These are phyloP conservation scores for Cherax quadricarinatus DNA, from an alignment of 1,140 invertebrate species.

Conservation along the genomic window DNA sequence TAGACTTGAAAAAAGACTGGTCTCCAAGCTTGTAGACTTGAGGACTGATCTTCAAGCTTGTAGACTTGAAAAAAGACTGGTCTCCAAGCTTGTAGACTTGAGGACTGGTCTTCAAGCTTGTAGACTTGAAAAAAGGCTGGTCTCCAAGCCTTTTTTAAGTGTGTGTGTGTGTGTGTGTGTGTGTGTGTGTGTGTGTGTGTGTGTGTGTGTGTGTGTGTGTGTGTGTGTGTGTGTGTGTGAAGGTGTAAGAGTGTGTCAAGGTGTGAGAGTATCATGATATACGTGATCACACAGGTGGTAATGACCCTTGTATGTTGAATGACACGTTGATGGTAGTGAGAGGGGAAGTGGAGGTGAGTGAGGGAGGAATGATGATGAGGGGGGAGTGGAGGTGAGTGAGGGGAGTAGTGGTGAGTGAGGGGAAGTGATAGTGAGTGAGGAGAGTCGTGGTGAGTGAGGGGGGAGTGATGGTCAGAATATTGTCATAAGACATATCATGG, in stretches of 20 bases:
- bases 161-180: neutral
- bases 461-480: neutral
- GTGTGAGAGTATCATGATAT: neutral
- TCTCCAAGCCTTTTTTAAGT: no score
- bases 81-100: no score
- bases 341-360: neutral
- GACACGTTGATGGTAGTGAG: neutral
- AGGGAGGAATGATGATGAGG: neutral
- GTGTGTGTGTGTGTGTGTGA: neutral
- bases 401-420: no score
- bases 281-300: neutral
- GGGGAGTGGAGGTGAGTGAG: neutral
- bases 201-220: slow-evolving; percentile 16
- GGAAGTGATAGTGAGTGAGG: neutral
- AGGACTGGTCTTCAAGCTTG: no score
- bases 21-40: no score
- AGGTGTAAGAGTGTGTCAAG: neutral
- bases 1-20: no score
- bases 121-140: no score
- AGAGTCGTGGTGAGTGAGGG: neutral
- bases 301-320: neutral
- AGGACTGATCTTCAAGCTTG: no score
- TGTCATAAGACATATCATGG: neutral
- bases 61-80: no score
- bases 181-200: slow-evolving; percentile 3